Conservation (phyloP, 35 echinoderm and acorn worm species). For the Acanthaster planci region DNA sequence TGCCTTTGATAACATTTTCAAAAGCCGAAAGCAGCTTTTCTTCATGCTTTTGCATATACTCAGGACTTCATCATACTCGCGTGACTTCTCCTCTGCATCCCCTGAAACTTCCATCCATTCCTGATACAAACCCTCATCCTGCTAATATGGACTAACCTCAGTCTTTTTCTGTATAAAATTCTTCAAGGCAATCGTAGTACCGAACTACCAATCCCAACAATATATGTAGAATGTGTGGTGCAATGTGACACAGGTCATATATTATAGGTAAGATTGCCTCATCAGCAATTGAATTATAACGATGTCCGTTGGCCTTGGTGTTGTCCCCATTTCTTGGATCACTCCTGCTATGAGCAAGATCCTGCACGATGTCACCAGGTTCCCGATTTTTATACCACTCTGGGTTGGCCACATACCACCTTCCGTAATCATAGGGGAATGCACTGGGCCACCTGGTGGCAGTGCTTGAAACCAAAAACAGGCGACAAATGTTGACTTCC, state of each 20-base stretch:
- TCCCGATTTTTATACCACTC: conserved; percentile 2
- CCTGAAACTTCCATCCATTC: neutral
- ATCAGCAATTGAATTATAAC: neutral
- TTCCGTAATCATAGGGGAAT: neutral
- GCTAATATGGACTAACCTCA: neutral
- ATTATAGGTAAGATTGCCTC: neutral
- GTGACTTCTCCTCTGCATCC: neutral
- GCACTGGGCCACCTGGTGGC: neutral
- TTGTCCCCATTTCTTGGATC: conserved; percentile 2
- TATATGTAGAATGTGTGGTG: neutral
- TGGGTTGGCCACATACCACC: neutral
- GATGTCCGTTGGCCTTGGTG: neutral
- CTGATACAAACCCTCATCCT: neutral
- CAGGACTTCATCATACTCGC: neutral
- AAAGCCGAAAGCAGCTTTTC: neutral
- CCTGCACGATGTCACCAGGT: conserved; percentile 8
- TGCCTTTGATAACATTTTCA: neutral
- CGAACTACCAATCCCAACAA: neutral
- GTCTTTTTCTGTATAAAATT: neutral
- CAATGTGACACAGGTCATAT: neutral
- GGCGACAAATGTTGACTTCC: conserved; percentile 1
- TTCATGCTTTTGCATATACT: neutral
- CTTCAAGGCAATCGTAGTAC: neutral
- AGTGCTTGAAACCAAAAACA: neutral
- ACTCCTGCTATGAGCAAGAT: neutral